Evolutionary conservation across 2,888 invertebrate species (phyloP).

Genomic region (Dysmachus trigonus): DNA sequence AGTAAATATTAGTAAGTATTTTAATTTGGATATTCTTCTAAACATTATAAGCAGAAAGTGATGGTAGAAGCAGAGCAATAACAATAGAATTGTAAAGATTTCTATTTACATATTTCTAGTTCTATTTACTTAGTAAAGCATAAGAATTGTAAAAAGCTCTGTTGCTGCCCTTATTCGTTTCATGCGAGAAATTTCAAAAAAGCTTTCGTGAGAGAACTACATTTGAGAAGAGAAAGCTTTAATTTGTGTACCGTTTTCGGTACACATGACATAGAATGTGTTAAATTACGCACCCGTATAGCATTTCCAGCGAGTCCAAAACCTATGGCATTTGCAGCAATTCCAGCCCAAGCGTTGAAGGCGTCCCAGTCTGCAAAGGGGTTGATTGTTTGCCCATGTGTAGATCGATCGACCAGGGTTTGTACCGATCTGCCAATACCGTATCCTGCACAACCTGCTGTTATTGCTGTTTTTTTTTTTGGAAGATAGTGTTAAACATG

Average conservation of each 20-base stretch:
- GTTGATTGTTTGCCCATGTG: background rate
- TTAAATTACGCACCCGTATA: background rate
- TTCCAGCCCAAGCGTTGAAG: background rate
- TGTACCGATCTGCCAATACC: background rate
- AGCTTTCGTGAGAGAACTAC: no score
- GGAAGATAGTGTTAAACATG: background rate
- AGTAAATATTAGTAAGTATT: background rate
- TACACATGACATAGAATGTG: no score
- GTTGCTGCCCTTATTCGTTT: no score
- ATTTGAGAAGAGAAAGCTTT: no score
- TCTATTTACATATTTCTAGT: no score
- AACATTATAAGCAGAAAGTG: background rate
- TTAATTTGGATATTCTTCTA: background rate
- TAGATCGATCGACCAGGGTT: background rate
- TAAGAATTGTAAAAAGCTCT: no score
- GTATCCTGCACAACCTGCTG: background rate
- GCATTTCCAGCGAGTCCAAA: background rate
- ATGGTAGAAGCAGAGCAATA: no score
- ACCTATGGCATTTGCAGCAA: background rate
- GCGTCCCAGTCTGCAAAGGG: conserved; percentile 4
- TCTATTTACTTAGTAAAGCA: no score
- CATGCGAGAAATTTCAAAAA: no score
- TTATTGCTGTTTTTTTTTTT: background rate
- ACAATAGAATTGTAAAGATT: no score
- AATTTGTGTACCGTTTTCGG: no score